Evolutionary conservation across 2,797 vertebrate genomes (phyloP), one percentile per base, ranked within the genome.

Genomic region (Myotis planiceps): DNA sequence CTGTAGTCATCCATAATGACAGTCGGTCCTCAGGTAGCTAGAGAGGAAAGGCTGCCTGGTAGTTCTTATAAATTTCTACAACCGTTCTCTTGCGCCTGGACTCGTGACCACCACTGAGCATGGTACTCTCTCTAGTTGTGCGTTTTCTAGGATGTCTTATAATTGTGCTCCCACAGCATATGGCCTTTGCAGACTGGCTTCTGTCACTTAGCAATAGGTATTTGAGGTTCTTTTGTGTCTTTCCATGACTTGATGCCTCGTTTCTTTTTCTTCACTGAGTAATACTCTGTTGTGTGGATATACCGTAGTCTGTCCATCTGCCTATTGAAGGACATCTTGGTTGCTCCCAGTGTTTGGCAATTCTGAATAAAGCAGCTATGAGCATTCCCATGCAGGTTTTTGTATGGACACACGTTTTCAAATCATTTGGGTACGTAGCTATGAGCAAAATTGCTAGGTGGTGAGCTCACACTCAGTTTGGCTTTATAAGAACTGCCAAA

Each of bases 281-380:
- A 85, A 27, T 83, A 49, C 49, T 83, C 39, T 18, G 3, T 27
- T 66, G 6, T 66, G 9, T 72, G 32, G 34, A 18, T 42, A 32
- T 80, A 19, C 25, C 47, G 27, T 39, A 63, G 18, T 88, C 60
- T 94, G 58, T 74, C 47, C 45, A 34, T 69, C 79, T 69, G 90
- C 69, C 55, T 92, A 16, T 51, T 68, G 34, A 53, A 94, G 49
- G 58, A 55, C 9, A 53, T 83, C 42, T 72, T 90, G 14, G 53
- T 92, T 92, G 27, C 82, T 88, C 88, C 82, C 25, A 49, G 2
- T 92, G 79, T 96, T 55, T 32, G 32, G 8, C 47, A 81, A 2
- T 88, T 78, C 47, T 71, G 49, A 83, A 72, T 75, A 97, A 92
- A 95, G 23, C 47, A 84, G 51, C 51, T 66, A 14, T 51, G 79